Evolutionary conservation across 2,888 invertebrate genomes (phyloP).

Genomic region (Leptopilina syphax): DNA sequence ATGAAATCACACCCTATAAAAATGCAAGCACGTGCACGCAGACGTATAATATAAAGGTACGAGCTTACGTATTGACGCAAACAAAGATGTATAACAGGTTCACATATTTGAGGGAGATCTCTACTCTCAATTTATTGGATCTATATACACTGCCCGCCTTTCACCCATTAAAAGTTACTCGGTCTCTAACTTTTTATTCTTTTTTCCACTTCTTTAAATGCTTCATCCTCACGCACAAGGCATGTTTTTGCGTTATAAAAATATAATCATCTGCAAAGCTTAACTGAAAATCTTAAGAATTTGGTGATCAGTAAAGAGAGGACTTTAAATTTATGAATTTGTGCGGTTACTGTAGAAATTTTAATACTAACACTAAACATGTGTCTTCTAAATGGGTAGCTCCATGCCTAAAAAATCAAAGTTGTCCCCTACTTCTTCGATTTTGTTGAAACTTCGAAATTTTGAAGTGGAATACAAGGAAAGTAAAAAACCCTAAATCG

Average conservation of each 20-base stretch:
- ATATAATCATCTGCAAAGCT: not conserved
- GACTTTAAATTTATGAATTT: too few species aligned
- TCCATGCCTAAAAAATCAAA: too few species aligned
- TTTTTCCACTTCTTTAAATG: constrained; percentile 48
- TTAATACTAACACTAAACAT: too few species aligned
- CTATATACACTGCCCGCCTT: constrained; percentile 63
- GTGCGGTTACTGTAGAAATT: too few species aligned
- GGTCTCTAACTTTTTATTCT: constrained; percentile 60
- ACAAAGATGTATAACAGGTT: constrained; percentile 44
- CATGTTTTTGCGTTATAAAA: not conserved
- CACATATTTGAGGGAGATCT: constrained; percentile 55
- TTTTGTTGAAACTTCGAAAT: too few species aligned
- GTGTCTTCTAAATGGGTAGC: too few species aligned
- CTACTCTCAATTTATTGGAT: constrained; percentile 68
- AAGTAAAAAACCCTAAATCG: too few species aligned
- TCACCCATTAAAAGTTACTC: constrained; percentile 67
- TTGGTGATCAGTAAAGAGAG: too few species aligned
- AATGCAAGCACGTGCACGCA: not conserved
- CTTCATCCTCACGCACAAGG: constrained; percentile 61
- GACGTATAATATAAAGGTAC: not conserved
- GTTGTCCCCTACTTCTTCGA: too few species aligned
- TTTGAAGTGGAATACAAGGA: too few species aligned
- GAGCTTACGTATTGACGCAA: constrained; percentile 15
- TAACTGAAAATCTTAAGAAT: not conserved
- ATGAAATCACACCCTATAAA: constrained; percentile 29